Evolutionary conservation across 2,113 vertebrate species (phyloP).

Genomic region (Morone chrysops): DNA sequence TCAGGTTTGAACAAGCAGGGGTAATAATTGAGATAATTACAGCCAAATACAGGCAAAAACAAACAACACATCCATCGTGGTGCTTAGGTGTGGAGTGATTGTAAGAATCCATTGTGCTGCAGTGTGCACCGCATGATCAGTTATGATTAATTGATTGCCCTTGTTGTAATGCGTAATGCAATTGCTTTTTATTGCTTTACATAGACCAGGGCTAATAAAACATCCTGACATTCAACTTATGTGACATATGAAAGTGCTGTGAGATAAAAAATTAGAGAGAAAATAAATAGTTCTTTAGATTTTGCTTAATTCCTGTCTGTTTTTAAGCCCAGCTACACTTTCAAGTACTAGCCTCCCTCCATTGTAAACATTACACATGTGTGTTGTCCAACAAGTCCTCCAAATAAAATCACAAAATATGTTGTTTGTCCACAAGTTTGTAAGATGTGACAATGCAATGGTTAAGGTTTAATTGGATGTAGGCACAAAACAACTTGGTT

Average conservation of each 20-base stretch:
- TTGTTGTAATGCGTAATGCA: slow-evolving; percentile 68
- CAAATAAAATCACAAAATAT: background rate
- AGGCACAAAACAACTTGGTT: too few species aligned
- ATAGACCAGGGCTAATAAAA: slow-evolving; percentile 73
- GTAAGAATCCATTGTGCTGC: slow-evolving; percentile 27
- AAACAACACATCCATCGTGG: slow-evolving; percentile 53
- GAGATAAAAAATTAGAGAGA: slow-evolving; percentile 35
- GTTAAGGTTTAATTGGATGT: too few species aligned
- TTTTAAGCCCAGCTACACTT: background rate
- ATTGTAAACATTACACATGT: background rate
- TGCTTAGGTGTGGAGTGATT: slow-evolving; percentile 13
- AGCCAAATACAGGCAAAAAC: slow-evolving; percentile 51
- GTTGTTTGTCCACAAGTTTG: too few species aligned
- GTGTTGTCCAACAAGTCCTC: background rate
- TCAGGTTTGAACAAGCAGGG: slow-evolving; percentile 35
- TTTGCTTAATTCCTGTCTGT: background rate
- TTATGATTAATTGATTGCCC: slow-evolving; percentile 78
- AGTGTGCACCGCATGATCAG: slow-evolving; percentile 45
- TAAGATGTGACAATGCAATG: too few species aligned
- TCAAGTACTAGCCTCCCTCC: background rate
- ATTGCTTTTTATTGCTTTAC: slow-evolving; percentile 81
- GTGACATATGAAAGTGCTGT: slow-evolving; percentile 42
- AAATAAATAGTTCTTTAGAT: background rate
- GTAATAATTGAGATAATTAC: slow-evolving; percentile 73
- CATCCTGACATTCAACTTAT: slow-evolving; percentile 39